Evolutionary conservation across 1,140 invertebrate species (phyloP), one percentile per base, ranked within the genome.

Genomic region (Drosophila hydei): DNA sequence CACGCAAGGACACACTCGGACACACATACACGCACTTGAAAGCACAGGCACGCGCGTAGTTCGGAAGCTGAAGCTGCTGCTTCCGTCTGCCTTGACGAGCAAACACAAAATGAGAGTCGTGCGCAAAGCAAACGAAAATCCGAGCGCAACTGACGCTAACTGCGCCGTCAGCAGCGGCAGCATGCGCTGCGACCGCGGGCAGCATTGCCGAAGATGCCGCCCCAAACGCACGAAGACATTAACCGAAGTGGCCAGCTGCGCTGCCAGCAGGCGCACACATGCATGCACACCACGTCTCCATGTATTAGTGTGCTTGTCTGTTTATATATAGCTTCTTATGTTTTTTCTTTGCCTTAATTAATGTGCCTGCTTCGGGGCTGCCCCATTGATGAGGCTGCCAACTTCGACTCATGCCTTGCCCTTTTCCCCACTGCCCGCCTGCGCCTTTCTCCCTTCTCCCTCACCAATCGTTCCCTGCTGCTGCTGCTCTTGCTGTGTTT

Each of bases 81-180:
- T 75, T 87, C 81, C 75, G 81, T 69, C 67, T 88, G 83, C 78
- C 75, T 87, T 81, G 81, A 87, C 81, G 81, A 81, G 78, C 77
- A 80, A 87, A 87, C 75, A 73, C 81, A 87, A 87, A 88, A 88
- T 88, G 83, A 88, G 81, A 85, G 81, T 87, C 83, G 81, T 88
- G 74, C 78, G 83, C 81, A 88, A 85, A 88, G 80, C 79, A 84
- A 81, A 76, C 61, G 72, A 85, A 85, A 79, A 87, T 65, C 81
- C 81, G 81, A 85, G 78, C 77, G 62, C 63, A 61, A 51, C 55
- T 56, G 59, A 40, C 74, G 79, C 47, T 58, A 27, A 14, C 70
- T 21, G 61, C 19, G 55, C 38, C 30, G 71, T 38, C 48, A 27
- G 9, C 45, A 30, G 14, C 56, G 30, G 51, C 63, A 27, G 54